phyloP scores from a whole-genome alignment of 2,113 vertebrate species.

The Hippocampus mohnikei region DNA sequence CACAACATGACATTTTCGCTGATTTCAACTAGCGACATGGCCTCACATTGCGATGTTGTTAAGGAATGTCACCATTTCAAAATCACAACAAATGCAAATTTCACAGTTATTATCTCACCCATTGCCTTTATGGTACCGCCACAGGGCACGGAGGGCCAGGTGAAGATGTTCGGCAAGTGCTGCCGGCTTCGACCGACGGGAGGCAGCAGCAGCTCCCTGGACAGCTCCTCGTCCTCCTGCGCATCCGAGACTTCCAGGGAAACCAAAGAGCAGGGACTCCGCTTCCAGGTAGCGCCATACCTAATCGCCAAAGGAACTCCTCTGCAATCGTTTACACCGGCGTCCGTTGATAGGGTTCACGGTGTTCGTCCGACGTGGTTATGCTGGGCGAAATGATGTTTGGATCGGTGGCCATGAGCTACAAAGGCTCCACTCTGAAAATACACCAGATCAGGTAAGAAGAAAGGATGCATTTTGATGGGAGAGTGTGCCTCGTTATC shows the following conservation, averaged over 20 bases:
- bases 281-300: slow-evolving; percentile 80
- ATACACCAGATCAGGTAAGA: slow-evolving; percentile 96
- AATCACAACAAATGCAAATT: no score
- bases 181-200: slow-evolving; percentile 89
- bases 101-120: not conserved
- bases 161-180: slow-evolving; percentile 88
- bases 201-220: slow-evolving; percentile 92
- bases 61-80: no score
- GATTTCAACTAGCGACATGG: no score
- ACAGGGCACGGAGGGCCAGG: slow-evolving; percentile 86
- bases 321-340: not conserved
- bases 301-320: not conserved
- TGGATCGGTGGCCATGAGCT: slow-evolving; percentile 98
- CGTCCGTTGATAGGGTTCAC: slow-evolving; percentile 74
- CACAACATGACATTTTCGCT: no score
- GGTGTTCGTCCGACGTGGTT: slow-evolving; percentile 89
- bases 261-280: slow-evolving; percentile 82
- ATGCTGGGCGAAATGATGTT: slow-evolving; percentile 99
- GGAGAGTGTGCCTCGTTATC: not conserved
- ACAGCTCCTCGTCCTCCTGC: slow-evolving; percentile 88
- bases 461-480: not conserved
- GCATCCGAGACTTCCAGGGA: slow-evolving; percentile 76
- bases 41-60: no score
- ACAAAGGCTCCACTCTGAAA: slow-evolving; percentile 96
- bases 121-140: not conserved